These are phyloP conservation scores for Crocodylus rhombifer DNA, from an alignment of 2,797 vertebrate genomes.

Conservation along the genomic window DNA sequence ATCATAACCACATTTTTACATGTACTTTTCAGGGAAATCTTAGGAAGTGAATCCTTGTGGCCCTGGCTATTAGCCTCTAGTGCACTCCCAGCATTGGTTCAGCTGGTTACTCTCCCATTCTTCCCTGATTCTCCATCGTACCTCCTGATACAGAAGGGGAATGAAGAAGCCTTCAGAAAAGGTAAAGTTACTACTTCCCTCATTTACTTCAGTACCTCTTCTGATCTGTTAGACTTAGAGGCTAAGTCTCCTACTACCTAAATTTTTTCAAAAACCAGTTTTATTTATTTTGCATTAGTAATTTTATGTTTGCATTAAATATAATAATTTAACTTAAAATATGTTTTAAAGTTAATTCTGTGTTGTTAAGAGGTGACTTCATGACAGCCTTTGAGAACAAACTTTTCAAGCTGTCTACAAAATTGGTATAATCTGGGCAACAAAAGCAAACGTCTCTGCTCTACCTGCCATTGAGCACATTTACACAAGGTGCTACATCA, in stretches of 20 bases:
- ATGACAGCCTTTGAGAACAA: not conserved
- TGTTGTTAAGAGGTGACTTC: not conserved
- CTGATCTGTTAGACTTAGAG: not conserved
- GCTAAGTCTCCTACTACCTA: not conserved
- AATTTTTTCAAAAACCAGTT: not conserved
- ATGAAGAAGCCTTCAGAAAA: conserved; percentile 88
- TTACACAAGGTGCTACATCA: too few species aligned
- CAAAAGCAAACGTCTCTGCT: not conserved
- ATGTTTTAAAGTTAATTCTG: not conserved
- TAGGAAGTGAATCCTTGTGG: conserved; percentile 90
- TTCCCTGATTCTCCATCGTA: conserved; percentile 95
- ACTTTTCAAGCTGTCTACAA: not conserved
- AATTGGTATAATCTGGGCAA: not conserved
- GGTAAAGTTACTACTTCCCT: conserved; percentile 79
- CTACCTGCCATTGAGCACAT: too few species aligned
- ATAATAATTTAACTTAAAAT: not conserved
- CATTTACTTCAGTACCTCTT: not conserved
- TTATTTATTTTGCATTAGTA: not conserved
- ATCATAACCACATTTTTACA: conserved; percentile 35
- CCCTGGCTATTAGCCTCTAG: conserved; percentile 92
- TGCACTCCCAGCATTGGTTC: conserved; percentile 88
- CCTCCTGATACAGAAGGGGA: conserved; percentile 91
- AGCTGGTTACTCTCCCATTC: conserved; percentile 91
- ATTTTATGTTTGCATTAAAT: not conserved
- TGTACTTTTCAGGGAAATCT: conserved; percentile 86